Evolutionary conservation across 1,140 invertebrate species (phyloP).

Genomic region (Bombus affinis): DNA sequence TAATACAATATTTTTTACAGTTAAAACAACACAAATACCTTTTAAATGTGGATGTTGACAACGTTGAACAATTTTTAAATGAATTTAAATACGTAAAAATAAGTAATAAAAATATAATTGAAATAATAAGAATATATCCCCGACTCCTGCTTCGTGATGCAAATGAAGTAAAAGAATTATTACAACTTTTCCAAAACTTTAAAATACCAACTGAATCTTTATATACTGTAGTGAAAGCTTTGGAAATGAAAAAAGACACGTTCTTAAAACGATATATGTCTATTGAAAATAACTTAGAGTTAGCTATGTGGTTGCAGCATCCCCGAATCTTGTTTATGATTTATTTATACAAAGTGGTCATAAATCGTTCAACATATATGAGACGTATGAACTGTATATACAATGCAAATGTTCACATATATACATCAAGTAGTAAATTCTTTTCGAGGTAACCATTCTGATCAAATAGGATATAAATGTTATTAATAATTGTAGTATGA

Average conservation of each 20-base stretch:
- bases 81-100: slow-evolving; percentile 74
- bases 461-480: not conserved
- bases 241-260: slow-evolving; percentile 77
- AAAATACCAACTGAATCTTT: slow-evolving; percentile 79
- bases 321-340: slow-evolving; percentile 83
- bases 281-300: slow-evolving; percentile 80
- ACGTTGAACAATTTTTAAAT: slow-evolving; percentile 80
- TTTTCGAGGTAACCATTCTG: slow-evolving; percentile 11
- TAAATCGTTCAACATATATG: slow-evolving; percentile 80
- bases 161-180: slow-evolving; percentile 77
- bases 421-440: not conserved
- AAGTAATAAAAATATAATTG: slow-evolving; percentile 79
- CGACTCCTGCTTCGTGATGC: slow-evolving; percentile 79
- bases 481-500: not conserved
- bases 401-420: slow-evolving; percentile 78
- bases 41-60: slow-evolving; percentile 77
- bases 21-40: slow-evolving; percentile 49
- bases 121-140: slow-evolving; percentile 80
- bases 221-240: slow-evolving; percentile 78
- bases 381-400: slow-evolving; percentile 76
- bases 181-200: slow-evolving; percentile 80
- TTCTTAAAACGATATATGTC: slow-evolving; percentile 80
- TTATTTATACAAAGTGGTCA: slow-evolving; percentile 78
- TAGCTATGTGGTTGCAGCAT: slow-evolving; percentile 81
- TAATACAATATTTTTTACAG: slow-evolving; percentile 43